Evolutionary conservation across 2,797 vertebrate species (phyloP), one percentile per base, ranked within the genome.

Genomic region (Macrochelys suwanniensis): DNA sequence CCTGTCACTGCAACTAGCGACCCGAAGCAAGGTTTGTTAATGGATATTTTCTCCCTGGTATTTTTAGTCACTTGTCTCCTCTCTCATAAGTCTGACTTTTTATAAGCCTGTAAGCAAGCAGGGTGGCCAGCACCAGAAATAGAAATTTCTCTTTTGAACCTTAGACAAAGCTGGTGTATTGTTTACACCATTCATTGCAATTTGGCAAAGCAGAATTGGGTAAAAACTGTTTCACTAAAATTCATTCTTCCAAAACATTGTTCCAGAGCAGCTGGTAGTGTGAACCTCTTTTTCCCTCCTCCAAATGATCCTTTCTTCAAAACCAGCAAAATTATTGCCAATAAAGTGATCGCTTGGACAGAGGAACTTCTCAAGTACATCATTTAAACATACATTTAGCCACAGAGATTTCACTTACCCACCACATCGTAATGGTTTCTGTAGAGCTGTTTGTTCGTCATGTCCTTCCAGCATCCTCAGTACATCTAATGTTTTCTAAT

Each of bases 21-120:
- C 98, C 98, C 98, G 95, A 99, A 98, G 98, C 97, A 98, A 99
- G 99, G 99, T 99, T 97, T 97, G 99, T 98, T 93, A 93, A 90
- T n/a, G 74, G 96, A 92, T 57, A 37, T 96, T 95, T 97, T 95
- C 85, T 95, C 83, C 93, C 85, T 89, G 78, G 23, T 93, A n/a
- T 88, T 92, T 96, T 78, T 82, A 97, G 68, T 84, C 3, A 0
- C 76, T 59, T 78, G 5, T 88, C 74, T 89, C 57, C 33, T 28
- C 23, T 81, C 50, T 94, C 57, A 33, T n/a, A 47, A 85, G 50
- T 89, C 65, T 5, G 50, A 68, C 16, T 92, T 81, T 94, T 94
- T 94, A 80, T 91, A 71, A 92, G 76, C 87, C 2, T 12, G 57
- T 84, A 94, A 85, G 92, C 85, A 80, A 94, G 85, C 76, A 26